These are phyloP conservation scores for Sebastes baramenuke DNA, from an alignment of 2,797 vertebrate genomes.

Conservation along the genomic window DNA sequence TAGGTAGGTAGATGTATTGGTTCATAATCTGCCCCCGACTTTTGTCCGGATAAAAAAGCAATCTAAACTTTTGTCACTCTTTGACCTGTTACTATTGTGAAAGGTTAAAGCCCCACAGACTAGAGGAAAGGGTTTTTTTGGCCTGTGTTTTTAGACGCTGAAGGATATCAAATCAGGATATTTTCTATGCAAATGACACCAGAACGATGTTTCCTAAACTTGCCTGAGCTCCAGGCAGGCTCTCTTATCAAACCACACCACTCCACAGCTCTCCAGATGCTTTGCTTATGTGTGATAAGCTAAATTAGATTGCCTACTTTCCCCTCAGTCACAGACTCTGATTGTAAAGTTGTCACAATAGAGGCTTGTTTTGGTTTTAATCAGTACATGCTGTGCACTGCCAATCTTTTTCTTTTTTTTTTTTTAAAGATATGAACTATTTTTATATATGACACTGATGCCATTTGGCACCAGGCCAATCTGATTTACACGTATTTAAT, in stretches of 20 bases:
- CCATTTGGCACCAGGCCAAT: constrained; percentile 81
- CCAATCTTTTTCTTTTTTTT: constrained; percentile 64
- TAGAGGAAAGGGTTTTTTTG: neutral
- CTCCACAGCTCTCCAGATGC: constrained; percentile 45
- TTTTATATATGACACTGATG: constrained; percentile 86
- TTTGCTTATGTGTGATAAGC: constrained; percentile 66
- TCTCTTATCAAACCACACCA: constrained; percentile 48
- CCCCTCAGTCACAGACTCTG: constrained; percentile 40
- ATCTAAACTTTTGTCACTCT: constrained; percentile 59
- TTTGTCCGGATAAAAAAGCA: constrained; percentile 66
- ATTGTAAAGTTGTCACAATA: constrained; percentile 31
- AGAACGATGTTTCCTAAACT: constrained; percentile 21
- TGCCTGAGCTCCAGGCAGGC: constrained; percentile 10
- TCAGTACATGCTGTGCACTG: constrained; percentile 90
- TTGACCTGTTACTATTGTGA: constrained; percentile 51
- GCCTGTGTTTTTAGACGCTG: constrained; percentile 9
- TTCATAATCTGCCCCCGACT: constrained; percentile 51
- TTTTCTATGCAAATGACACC: constrained; percentile 78
- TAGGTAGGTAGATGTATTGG: neutral
- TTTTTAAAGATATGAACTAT: constrained; percentile 82
- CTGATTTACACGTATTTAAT: constrained; percentile 92
- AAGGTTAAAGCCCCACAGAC: constrained; percentile 45
- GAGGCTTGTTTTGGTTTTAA: constrained; percentile 71
- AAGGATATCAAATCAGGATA: constrained; percentile 59
- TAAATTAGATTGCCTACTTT: constrained; percentile 39